Evolutionary conservation across 2,113 vertebrate species (phyloP), one percentile per base, ranked within the genome.

Genomic region (Sinocyclocheilus anophthalmus): DNA sequence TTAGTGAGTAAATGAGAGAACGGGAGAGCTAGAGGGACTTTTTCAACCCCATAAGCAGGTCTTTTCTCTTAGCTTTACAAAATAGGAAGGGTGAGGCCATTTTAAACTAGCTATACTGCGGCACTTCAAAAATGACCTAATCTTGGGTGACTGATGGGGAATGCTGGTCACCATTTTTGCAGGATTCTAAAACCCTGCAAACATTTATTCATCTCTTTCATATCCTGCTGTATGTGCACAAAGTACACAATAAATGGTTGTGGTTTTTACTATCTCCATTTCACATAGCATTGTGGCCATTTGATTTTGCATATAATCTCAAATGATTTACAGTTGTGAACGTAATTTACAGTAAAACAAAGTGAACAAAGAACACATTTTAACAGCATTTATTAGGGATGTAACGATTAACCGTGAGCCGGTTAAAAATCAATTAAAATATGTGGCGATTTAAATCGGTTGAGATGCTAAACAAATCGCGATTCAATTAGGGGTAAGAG

Each of bases 1-100:
- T 95, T 94, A 93, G 88, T 70, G 90, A 91, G 93, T 89, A 93
- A 94, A 93, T 91, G 87, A 86, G 67, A 86, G 83, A 8, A 84
- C 84, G 20, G 73, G 53, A 67, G 45, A 86, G 55, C 50, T 53
- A 39, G 76, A 86, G 7, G 65, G 65, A 81, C 57, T 76, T 70
- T 92, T 87, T 86, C 88, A 90, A 90, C 86, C 91, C 91, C 88
- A 82, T 81, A 92, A 92, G 90, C 88, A 89, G 42, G 89, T 76
- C 55, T 86, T 84, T 90, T 85, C 83, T 87, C 79, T 90, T 76
- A 90, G 85, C 80, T 90, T 88, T 86, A 88, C 61, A 61, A 84
- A 88, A 10, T 77, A 70, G 79, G 26, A 59, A 50, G 26, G 13
- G 65, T 63, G 50, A 70, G n/a, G 63, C 37, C 26, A 39, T 63